Evolutionary conservation across 2,888 invertebrate genomes (phyloP).

Genomic region (Prenolepis imparis): DNA sequence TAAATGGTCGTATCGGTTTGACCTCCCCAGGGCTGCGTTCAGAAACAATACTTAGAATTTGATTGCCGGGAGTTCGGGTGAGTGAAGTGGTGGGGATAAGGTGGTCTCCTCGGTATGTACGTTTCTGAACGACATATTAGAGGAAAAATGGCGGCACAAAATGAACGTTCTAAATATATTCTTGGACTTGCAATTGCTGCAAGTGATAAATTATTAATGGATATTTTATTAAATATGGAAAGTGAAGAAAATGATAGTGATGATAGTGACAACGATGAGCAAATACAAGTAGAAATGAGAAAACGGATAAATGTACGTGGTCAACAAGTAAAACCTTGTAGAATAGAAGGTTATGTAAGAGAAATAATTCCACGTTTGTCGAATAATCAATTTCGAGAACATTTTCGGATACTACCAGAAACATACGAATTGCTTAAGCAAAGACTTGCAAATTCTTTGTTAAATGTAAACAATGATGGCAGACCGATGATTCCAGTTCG

Average conservation of each 20-base stretch:
- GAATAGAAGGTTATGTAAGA: not conserved
- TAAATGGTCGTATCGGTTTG: too few relatives aligned
- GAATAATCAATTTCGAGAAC: conserved; percentile 9
- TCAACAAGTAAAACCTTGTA: not conserved
- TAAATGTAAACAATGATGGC: not conserved
- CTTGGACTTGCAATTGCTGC: conserved; percentile 13
- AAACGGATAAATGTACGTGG: not conserved
- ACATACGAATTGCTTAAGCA: not conserved
- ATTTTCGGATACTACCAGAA: conserved; percentile 5
- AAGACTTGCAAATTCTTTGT: not conserved
- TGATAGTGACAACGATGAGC: not conserved
- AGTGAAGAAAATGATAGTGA: conserved; percentile 1
- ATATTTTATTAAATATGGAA: not conserved
- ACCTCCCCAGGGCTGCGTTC: not conserved
- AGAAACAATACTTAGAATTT: not conserved
- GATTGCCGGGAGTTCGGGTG: not conserved
- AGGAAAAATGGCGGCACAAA: not conserved
- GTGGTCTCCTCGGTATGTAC: not conserved
- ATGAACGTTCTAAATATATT: not conserved
- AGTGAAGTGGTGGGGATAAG: not conserved
- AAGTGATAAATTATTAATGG: not conserved
- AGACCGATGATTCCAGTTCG: too few relatives aligned
- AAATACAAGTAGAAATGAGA: conserved; percentile 1
- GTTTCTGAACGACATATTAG: not conserved
- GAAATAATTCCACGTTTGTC: conserved; percentile 5